Base-by-base conservation (phyloP, 2,888 invertebrate genomes). In the Phaonia tiefii region DNA sequence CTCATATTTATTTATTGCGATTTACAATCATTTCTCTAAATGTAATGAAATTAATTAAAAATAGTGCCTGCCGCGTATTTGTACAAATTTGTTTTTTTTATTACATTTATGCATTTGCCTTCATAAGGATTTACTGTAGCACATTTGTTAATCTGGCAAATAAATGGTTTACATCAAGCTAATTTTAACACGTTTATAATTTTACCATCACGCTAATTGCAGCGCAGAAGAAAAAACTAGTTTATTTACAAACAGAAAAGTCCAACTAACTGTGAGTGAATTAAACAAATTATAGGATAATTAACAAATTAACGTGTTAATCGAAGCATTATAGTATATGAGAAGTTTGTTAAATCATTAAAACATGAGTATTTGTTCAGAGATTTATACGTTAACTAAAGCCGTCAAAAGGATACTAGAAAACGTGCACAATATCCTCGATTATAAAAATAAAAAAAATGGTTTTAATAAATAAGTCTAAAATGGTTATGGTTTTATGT, bases 271-370 rank as follows among this genome's bases (percentile, higher is more conserved):
- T n/a, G n/a, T n/a, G n/a, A n/a, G 22, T 39, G 37, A 63, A 63
- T 63, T 63, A 63, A 63, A 63, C 63, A 63, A 63, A 63, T 63
- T 63, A 63, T 42, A 22, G 11, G 20, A 63, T 63, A 42, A 63
- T 63, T 63, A 63, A 63, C 63, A 63, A 63, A 63, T 63, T 63
- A 63, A 5, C 63, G 39, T 63, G 20, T 51, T 31, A 31, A 31
- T 31, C n/a, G 8, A 31, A 31, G 31, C 31, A 5, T 31, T 31
- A n/a, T n/a, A n/a, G n/a, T n/a, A n/a, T n/a, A n/a, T n/a, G n/a
- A n/a, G n/a, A n/a, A n/a, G n/a, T n/a, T n/a, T n/a, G n/a, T n/a
- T n/a, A n/a, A n/a, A n/a, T n/a, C n/a, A n/a, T n/a, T n/a, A n/a
- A n/a, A n/a, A n/a, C n/a, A n/a, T n/a, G n/a, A n/a, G n/a, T n/a